Evolutionary conservation across 2,113 vertebrate genomes (phyloP).

Genomic region (Apteryx owenii): DNA sequence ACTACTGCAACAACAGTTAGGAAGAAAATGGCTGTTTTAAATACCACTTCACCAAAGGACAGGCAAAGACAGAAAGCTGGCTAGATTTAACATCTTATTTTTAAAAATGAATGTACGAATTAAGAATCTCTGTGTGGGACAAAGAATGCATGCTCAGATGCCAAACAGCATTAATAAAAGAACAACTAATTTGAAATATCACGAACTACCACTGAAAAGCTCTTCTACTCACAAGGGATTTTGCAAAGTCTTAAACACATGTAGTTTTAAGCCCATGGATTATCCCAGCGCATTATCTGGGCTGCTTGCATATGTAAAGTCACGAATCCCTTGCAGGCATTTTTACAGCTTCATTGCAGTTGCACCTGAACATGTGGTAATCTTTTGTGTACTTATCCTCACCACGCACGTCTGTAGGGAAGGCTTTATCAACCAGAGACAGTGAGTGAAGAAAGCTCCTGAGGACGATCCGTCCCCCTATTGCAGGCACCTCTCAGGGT

Average conservation of each 20-base stretch:
- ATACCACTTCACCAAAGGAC: too few species aligned
- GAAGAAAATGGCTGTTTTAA: too few species aligned
- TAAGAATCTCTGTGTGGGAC: neutral
- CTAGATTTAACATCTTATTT: fast-evolving
- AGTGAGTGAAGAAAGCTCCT: too few species aligned
- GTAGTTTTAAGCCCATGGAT: neutral
- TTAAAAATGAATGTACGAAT: fast-evolving
- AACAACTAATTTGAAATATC: neutral
- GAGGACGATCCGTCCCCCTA: too few species aligned
- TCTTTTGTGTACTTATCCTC: neutral
- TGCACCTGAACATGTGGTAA: too few species aligned
- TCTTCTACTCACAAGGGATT: neutral
- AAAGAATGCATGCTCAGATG: neutral
- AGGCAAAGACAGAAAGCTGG: neutral
- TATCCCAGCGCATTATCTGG: neutral
- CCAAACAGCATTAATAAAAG: too few species aligned
- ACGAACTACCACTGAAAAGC: neutral
- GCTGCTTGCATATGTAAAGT: neutral
- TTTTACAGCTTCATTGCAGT: too few species aligned
- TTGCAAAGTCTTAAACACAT: neutral
- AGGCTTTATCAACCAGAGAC: neutral
- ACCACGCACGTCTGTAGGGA: too few species aligned
- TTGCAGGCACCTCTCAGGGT: too few species aligned
- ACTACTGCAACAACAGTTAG: fast-evolving
- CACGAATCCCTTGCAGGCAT: neutral